Base-by-base conservation (phyloP, 2,888 invertebrate species). In the Tachina grossa region DNA sequence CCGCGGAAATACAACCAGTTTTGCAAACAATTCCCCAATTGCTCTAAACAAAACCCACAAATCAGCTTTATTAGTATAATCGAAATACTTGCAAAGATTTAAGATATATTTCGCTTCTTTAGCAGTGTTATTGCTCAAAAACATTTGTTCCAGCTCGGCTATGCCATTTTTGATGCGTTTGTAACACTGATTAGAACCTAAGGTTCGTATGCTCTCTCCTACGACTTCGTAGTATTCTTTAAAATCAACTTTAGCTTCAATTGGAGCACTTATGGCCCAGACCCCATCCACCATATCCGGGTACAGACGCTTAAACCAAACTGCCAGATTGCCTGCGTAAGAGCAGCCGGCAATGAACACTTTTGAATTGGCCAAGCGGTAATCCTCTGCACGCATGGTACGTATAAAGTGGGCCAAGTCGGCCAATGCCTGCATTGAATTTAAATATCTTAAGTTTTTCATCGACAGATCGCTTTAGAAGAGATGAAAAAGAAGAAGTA, bases 301-400 rank as follows among this genome's bases (percentile, higher is more conserved):
- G 90, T 95, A 95, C 43, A 94, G 92, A 74, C 94, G 93, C 87
- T 94, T 94, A 85, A 95, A 94, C 95, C 95, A 95, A 47, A 94
- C 92, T 22, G 94, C 95, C 95, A 95, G 94, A 83, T 94, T 95
- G 2, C 94, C 95, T 0, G 95, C 94, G 87, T 95, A 95, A 0
- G 95, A 95, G 0, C 95, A 95, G 1, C 95, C 95, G 78, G 94
- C 94, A 65, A 95, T 89, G 31, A 95, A 87, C 0, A 92, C 91
- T 74, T 91, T 93, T 1, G 93, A 93, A 55, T 93, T 91, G 57
- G 88, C 85, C 19, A 93, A 88, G 39, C 89, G 91, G 0, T 90
- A 74, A 57, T 90, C 88, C 1, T 85, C 88, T 22, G 90, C 88
- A 87, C 93, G 94, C 72, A 93, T 89, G 1, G 93, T 91, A 14